Evolutionary conservation across 2,888 invertebrate genomes (phyloP).

Genomic region (Rhabditoides inermis): DNA sequence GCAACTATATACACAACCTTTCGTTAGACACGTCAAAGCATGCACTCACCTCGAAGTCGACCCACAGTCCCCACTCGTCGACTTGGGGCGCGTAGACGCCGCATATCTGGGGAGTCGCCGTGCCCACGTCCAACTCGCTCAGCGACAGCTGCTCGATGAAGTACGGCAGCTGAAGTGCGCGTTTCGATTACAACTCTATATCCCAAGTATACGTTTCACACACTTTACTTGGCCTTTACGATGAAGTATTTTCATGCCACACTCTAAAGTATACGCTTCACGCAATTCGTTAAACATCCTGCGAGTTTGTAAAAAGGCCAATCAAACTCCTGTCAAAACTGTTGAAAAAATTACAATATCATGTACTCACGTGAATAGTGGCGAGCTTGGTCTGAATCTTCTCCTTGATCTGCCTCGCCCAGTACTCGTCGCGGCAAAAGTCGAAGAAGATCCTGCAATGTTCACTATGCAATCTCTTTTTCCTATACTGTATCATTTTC

Average conservation of each 20-base stretch:
- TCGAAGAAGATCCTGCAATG: conserved; percentile 68
- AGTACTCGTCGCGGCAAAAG: conserved; percentile 67
- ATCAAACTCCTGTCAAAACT: background rate
- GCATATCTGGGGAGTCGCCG: conserved; percentile 35
- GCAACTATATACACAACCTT: too few species aligned
- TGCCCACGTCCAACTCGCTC: conserved; percentile 45
- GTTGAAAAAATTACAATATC: conserved; percentile 6
- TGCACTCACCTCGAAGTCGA: conserved; percentile 65
- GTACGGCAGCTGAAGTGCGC: conserved; percentile 64
- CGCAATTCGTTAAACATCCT: too few species aligned
- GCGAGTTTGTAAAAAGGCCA: conserved; percentile 5
- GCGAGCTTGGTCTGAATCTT: conserved; percentile 77
- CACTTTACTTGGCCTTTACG: too few species aligned
- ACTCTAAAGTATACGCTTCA: too few species aligned
- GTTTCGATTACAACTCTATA: background rate
- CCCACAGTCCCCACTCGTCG: conserved; percentile 78
- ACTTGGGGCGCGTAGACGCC: conserved; percentile 60
- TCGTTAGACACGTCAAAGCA: too few species aligned
- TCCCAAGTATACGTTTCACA: too few species aligned
- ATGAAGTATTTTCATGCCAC: too few species aligned
- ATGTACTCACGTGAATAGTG: conserved; percentile 67
- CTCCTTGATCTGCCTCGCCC: conserved; percentile 66
- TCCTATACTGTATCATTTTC: too few species aligned
- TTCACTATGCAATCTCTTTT: too few species aligned
- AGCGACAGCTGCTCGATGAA: conserved; percentile 77